Conservation (phyloP, 2,888 invertebrate species). For the Homarus gammarus region DNA sequence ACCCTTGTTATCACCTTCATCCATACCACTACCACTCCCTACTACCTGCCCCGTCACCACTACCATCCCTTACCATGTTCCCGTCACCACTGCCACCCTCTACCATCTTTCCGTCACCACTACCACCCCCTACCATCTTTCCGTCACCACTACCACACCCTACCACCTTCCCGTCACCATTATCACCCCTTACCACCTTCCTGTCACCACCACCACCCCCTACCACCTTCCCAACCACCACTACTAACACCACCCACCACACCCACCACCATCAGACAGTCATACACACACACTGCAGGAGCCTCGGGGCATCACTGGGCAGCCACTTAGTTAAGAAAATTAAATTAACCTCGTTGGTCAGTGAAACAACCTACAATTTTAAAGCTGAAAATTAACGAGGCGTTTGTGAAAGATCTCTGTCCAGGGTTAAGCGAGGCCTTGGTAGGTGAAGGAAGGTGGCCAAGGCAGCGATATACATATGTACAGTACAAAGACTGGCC, state of each 20-base stretch:
- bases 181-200: not conserved
- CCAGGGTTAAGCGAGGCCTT: not conserved
- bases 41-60: not conserved
- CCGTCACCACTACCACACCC: not conserved
- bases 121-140: not conserved
- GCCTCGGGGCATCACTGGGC: too few species aligned
- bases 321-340: not conserved
- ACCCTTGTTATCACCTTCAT: not conserved
- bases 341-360: not conserved
- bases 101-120: not conserved
- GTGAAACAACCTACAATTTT: not conserved
- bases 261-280: slow-evolving; percentile 9
- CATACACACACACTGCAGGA: too few species aligned
- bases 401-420: not conserved
- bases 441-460: not conserved
- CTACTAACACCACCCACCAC: not conserved
- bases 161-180: not conserved
- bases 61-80: not conserved
- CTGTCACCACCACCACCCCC: too few species aligned
- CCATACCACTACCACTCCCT: not conserved
- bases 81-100: not conserved
- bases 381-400: not conserved
- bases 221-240: not conserved
- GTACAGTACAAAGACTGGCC: too few species aligned
- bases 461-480: too few species aligned